Base-by-base conservation (phyloP, 2,797 vertebrate genomes). In the Miichthys miiuy region DNA sequence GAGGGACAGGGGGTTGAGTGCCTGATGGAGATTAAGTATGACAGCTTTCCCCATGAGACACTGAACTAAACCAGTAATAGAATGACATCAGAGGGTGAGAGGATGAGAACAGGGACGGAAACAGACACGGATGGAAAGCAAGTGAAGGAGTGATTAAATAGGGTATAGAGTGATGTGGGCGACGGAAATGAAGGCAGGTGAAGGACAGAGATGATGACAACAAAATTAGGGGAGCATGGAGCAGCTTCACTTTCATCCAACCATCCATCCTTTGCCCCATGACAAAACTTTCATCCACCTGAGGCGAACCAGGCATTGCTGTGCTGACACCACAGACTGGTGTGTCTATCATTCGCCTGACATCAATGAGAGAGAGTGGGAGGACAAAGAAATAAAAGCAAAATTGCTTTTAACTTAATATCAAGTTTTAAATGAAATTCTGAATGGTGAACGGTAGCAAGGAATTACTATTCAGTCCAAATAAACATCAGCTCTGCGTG, bases 61-160 rank as follows among this genome's bases (percentile, higher is more conserved):
- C 7, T 58, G 58, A 78, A 1, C 27, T 61, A 41, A 78, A 77
- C 58, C 21, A 25, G 69, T 50, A 21, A 50, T n/a, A 56, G 46
- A 57, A 23, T 74, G 78, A 75, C 66, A 63, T 72, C 46, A 68
- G 41, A 46, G 30, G 34, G 20, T 51, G 23, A 12, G 48, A 58
- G 52, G 20, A 46, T 30, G 70, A 47, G 27, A 52, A 12, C n/a
- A 48, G 42, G 23, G 67, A 48, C 1, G 12, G 57, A 60, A 38
- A 58, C 47, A 47, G 16, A 61, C 57, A 41, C 61, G 64, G 48
- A 63, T 64, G 69, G 38, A 68, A 9, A 52, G 54, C 44, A 57
- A 80, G 4, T 68, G 56, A 52, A 47, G 47, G 8, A 68, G 61
- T 44, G 64, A 63, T 57, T 68, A 30, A 74, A 56, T 51, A 23